These are phyloP conservation scores for Podarcis muralis DNA, from an alignment of 2,113 vertebrate genomes.

Conservation along the genomic window DNA sequence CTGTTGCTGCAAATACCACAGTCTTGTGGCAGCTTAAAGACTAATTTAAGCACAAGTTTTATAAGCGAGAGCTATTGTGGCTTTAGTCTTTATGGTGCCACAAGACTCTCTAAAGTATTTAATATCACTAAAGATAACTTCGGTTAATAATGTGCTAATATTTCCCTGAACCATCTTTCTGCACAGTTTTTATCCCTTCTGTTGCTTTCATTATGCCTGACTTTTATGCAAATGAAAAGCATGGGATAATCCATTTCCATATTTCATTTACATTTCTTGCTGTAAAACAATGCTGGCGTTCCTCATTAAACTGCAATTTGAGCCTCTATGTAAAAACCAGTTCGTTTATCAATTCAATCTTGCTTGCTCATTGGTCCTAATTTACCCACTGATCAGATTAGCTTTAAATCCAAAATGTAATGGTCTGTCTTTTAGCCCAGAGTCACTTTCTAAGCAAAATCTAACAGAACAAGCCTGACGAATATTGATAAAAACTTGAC, in stretches of 20 bases:
- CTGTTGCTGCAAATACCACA: background rate
- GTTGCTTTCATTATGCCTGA: conserved; percentile 22
- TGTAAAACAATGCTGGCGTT: conserved; percentile 30
- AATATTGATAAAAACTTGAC: conserved; percentile 63
- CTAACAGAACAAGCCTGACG: conserved; percentile 48
- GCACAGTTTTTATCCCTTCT: background rate
- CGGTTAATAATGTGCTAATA: conserved; percentile 16
- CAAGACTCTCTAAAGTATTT: background rate
- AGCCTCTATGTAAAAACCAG: conserved; percentile 19
- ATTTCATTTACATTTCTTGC: conserved; percentile 26
- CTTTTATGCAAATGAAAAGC: conserved; percentile 20
- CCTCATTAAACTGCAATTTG: background rate
- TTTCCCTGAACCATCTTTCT: conserved; percentile 19
- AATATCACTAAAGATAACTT: background rate
- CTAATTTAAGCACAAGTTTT: background rate
- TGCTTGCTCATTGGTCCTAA: conserved; percentile 16
- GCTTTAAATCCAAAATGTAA: conserved; percentile 47
- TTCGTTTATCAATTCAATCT: background rate
- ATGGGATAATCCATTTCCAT: conserved; percentile 33
- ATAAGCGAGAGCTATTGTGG: background rate
- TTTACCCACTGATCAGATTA: conserved; percentile 37
- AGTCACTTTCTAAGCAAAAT: conserved; percentile 51
- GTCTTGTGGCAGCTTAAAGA: background rate
- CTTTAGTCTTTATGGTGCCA: background rate
- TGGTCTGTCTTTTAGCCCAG: conserved; percentile 37